Evolutionary conservation across 2,113 vertebrate species (phyloP), one percentile per base, ranked within the genome.

Genomic region (Elephas maximus): DNA sequence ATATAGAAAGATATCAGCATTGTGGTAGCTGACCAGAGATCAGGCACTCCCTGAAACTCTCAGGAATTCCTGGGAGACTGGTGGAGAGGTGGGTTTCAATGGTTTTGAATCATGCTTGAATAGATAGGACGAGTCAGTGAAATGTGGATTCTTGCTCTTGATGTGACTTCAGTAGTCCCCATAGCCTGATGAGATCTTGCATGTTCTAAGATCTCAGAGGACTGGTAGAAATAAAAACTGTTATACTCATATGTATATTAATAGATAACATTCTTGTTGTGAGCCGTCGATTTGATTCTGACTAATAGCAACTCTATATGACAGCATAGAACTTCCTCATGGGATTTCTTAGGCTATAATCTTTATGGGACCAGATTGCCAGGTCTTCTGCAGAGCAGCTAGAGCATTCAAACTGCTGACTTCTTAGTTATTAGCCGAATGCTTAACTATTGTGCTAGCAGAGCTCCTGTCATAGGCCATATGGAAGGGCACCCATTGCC

Each of bases 171-270:
- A 81, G 84, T 71, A 33, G 57, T 77, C 60, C 80, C 51, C 63
- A 85, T 8, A 67, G 41, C 28, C 51, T 84, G 17, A 84, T 57
- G 69, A 51, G 41, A 60, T 48, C 48, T 30, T 84, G 10, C 60
- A 26, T 60, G 44, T 81, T 85, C 63, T 80, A 62, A 93, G 96
- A 77, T 78, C 91, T 88, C 89, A 95, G 45, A 71, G 2, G 86
- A 26, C 37, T 91, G 28, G 28, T 71, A 87, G 28, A 91, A 86
- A 96, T 17, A 86, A 9, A 65, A 76, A 85, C 71, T 4, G 5
- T 95, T 95, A 37, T 53, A 73, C 30, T 80, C 74, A 69, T 79
- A 77, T 45, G 62, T 84, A 8, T 74, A 78, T 57, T 83, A 82
- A 69, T 74, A 94, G 53, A 57, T 12, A 12, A 9, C 15, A 1